phyloP scores from a whole-genome alignment of 92 coral and sea anemone species.

The Epizoanthus scotinus region DNA sequence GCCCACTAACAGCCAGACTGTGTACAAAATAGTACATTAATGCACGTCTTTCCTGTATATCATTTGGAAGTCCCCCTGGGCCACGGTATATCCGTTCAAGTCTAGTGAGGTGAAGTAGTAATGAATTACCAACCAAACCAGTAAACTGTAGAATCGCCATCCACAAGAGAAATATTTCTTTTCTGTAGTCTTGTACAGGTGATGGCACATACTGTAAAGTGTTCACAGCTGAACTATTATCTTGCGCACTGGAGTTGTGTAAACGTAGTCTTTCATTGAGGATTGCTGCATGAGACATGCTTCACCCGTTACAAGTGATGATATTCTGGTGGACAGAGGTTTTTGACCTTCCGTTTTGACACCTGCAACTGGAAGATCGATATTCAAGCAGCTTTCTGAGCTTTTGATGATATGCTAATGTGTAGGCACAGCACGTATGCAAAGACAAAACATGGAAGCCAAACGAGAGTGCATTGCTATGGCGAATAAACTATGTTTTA shows the following conservation, averaged over 20 bases:
- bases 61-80: neutral
- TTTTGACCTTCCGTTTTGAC: too few species aligned
- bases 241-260: too few species aligned
- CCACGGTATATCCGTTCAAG: neutral
- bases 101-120: slow-evolving; percentile 19
- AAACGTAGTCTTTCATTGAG: too few species aligned
- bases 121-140: slow-evolving; percentile 4
- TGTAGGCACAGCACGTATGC: too few species aligned
- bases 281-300: too few species aligned
- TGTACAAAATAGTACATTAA: slow-evolving; percentile 25
- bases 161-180: slow-evolving; percentile 4
- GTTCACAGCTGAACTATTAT: neutral
- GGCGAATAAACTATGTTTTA: too few species aligned
- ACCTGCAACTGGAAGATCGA: too few species aligned
- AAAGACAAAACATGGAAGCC: too few species aligned
- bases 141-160: neutral
- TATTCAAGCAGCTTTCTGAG: too few species aligned
- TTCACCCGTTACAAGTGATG: too few species aligned
- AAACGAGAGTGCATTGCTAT: neutral
- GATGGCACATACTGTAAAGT: neutral
- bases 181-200: neutral
- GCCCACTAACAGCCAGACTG: slow-evolving; percentile 32
- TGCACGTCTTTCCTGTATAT: slow-evolving; percentile 6
- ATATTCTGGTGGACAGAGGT: too few species aligned
- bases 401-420: too few species aligned